Conservation (phyloP, 1,140 invertebrate genomes). For the Sminthurinus signatus region DNA sequence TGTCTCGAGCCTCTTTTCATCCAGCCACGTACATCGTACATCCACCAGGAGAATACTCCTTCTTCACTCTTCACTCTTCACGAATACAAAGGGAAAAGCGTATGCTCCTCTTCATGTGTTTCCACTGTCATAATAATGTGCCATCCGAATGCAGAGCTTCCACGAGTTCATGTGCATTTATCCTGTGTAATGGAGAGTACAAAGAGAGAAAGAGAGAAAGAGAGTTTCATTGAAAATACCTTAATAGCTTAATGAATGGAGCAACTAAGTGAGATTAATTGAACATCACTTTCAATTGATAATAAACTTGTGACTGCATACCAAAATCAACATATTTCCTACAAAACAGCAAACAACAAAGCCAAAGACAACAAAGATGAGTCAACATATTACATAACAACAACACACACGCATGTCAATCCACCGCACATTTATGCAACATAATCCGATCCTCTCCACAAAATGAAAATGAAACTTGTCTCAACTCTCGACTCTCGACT, state of each 20-base stretch:
- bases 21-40: background rate
- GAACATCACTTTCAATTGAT: conserved; percentile 5
- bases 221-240: conserved; percentile 5
- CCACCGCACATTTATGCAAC: too few relatives aligned
- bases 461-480: too few relatives aligned
- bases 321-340: conserved; percentile 5
- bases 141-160: background rate
- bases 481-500: too few relatives aligned
- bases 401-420: too few relatives aligned
- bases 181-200: background rate
- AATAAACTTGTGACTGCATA: background rate
- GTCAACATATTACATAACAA: too few relatives aligned
- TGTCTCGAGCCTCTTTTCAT: background rate
- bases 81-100: background rate
- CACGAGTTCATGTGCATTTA: too few relatives aligned
- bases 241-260: conserved; percentile 14
- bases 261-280: conserved; percentile 16
- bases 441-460: too few relatives aligned
- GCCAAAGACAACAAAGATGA: too few relatives aligned
- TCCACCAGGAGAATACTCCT: background rate
- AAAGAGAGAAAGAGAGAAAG: background rate
- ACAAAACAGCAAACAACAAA: too few relatives aligned
- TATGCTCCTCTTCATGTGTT: background rate
- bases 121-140: background rate
- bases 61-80: background rate